Percentiles rank a stretch among this genome's conserved stretches.
Conservation (phyloP, 2,113 vertebrate genomes). For the zebrafish (Danio rerio) region DNA sequence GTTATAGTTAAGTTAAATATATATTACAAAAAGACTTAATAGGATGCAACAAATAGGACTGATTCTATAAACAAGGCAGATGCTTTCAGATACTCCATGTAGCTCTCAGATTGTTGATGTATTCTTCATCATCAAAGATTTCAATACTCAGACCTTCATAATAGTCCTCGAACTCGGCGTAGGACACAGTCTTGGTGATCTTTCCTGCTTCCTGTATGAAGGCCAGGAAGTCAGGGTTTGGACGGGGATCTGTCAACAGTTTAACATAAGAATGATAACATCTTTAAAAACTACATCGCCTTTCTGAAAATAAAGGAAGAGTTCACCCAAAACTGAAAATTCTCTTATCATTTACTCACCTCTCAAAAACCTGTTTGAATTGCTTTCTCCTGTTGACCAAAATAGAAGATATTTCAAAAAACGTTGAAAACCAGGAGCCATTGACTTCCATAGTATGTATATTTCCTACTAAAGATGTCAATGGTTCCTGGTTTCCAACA, state of each 20-base stretch:
- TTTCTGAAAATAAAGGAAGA: neutral
- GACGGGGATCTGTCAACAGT: neutral
- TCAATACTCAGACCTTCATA: conserved; percentile 83
- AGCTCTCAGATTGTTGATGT: conserved; percentile 75
- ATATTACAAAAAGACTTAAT: no score
- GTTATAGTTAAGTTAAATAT: no score
- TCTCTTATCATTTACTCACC: no score
- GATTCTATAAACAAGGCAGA: conserved; percentile 25
- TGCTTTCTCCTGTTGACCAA: no score
- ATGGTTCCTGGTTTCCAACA: no score
- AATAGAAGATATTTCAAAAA: no score
- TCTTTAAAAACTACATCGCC: neutral
- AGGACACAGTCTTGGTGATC: conserved; percentile 77
- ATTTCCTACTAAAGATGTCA: no score
- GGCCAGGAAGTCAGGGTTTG: conserved; percentile 29
- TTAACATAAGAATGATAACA: neutral
- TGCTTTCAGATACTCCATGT: conserved; percentile 78
- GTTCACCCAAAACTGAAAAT: no score
- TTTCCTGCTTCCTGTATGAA: conserved; percentile 27
- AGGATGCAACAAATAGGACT: neutral
- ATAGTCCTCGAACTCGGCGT: conserved; percentile 84
- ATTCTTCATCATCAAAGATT: conserved; percentile 76
- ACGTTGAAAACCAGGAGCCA: no score
- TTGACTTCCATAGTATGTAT: no score
- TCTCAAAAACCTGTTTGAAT: no score